Evolutionary conservation across 1,140 invertebrate genomes (phyloP).

Genomic region (Euwallacea fornicatus): DNA sequence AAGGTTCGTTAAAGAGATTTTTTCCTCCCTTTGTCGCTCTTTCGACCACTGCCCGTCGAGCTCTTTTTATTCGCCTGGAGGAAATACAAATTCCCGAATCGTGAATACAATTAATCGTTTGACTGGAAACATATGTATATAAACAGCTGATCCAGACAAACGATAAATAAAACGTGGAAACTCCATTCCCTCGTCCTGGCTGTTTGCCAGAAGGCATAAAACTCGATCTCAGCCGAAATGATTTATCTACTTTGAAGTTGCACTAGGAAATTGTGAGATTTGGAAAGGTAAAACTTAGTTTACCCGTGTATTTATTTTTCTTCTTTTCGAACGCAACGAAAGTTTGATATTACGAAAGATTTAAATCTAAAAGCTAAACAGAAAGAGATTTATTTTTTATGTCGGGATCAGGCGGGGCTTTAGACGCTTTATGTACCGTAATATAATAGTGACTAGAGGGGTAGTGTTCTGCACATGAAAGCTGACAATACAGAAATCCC

Average conservation of each 20-base stretch:
- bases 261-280: constrained; percentile 30
- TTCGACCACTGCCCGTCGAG: too few species aligned
- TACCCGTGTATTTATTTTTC: constrained; percentile 23
- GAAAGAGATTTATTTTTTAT: constrained; percentile 24
- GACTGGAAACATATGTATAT: constrained; percentile 9
- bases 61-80: too few species aligned
- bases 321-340: constrained; percentile 16
- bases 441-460: neutral
- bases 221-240: constrained; percentile 22
- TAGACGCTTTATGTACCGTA: neutral
- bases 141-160: constrained; percentile 27
- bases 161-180: constrained; percentile 29
- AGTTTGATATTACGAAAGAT: constrained; percentile 24
- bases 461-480: neutral
- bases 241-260: constrained; percentile 31
- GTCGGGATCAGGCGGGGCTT: neutral
- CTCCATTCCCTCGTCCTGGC: constrained; percentile 21
- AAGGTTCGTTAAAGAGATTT: constrained; percentile 1
- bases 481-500: neutral
- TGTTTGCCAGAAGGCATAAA: constrained; percentile 21
- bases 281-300: constrained; percentile 27
- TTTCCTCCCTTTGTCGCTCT: neutral
- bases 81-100: neutral
- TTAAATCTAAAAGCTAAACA: constrained; percentile 18
- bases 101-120: constrained; percentile 19